phyloP scores from a whole-genome alignment of 2,888 invertebrate genomes.

The Netelia virgata region DNA sequence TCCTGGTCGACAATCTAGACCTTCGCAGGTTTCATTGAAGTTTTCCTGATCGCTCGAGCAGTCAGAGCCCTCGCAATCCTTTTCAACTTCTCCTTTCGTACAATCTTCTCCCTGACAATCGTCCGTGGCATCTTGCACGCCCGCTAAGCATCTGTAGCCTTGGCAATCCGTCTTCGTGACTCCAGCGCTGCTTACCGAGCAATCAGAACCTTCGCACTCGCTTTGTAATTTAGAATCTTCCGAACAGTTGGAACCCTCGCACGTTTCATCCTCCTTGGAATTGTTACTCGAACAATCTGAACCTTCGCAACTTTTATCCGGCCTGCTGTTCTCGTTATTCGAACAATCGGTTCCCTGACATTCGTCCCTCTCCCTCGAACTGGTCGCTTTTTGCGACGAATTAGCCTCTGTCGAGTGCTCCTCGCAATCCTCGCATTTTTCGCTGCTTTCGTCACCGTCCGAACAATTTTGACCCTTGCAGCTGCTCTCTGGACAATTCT shows the following conservation, averaged over 20 bases:
- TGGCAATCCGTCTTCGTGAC: neutral
- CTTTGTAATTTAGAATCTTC: neutral
- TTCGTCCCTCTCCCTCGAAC: too few relatives aligned
- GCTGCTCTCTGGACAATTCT: conserved; percentile 32
- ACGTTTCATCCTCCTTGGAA: neutral
- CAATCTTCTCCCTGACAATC: conserved; percentile 45
- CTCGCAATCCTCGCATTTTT: neutral
- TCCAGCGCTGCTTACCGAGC: neutral
- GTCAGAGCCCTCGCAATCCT: neutral
- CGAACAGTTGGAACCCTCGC: conserved; percentile 4
- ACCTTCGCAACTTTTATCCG: neutral
- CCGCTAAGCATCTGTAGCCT: conserved; percentile 17
- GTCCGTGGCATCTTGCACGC: neutral
- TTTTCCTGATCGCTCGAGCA: conserved; percentile 14
- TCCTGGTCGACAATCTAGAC: conserved; percentile 20
- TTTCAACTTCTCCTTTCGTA: neutral
- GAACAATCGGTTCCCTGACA: conserved; percentile 8
- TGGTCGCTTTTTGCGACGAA: neutral
- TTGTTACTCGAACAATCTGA: conserved; percentile 28
- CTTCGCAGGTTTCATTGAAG: conserved; percentile 30
- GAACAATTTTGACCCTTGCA: conserved; percentile 33
- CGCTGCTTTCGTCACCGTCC: neutral
- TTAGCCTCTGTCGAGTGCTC: neutral
- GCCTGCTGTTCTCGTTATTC: neutral
- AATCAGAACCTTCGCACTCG: conserved; percentile 26